Evolutionary conservation across 1,140 invertebrate species (phyloP).

Genomic region (Atta cephalotes): DNA sequence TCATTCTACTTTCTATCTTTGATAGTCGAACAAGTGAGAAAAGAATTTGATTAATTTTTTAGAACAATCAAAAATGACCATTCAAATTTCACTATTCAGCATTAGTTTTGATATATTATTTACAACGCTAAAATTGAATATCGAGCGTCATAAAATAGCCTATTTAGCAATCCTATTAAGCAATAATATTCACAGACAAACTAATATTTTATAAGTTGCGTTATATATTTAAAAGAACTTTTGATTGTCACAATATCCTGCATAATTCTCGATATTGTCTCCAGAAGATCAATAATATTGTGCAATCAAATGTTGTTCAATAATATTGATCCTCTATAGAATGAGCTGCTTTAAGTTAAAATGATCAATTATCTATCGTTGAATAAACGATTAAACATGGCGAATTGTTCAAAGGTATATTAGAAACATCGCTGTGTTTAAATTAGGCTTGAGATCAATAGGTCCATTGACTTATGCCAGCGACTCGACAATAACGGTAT

Average conservation of each 20-base stretch:
- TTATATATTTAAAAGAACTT: neutral
- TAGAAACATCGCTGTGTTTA: neutral
- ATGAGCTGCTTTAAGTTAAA: neutral
- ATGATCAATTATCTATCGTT: neutral
- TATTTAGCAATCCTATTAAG: neutral
- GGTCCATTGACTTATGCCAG: slow-evolving; percentile 19
- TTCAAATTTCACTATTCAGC: neutral
- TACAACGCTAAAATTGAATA: neutral
- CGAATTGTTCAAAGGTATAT: neutral
- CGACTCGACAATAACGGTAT: slow-evolving; percentile 10
- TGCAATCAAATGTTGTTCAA: neutral
- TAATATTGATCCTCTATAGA: neutral
- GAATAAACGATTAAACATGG: neutral
- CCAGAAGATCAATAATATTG: neutral
- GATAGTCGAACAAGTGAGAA: too few relatives aligned
- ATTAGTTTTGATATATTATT: neutral
- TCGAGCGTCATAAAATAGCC: neutral
- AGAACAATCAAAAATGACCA: neutral
- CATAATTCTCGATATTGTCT: neutral
- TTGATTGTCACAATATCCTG: neutral
- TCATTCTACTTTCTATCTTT: too few relatives aligned
- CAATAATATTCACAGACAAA: neutral
- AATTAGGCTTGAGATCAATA: slow-evolving; percentile 25
- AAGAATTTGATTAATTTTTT: neutral
- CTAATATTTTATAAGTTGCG: neutral